Conservation (phyloP, 2,888 invertebrate genomes). For the Phytoseiulus persimilis region DNA sequence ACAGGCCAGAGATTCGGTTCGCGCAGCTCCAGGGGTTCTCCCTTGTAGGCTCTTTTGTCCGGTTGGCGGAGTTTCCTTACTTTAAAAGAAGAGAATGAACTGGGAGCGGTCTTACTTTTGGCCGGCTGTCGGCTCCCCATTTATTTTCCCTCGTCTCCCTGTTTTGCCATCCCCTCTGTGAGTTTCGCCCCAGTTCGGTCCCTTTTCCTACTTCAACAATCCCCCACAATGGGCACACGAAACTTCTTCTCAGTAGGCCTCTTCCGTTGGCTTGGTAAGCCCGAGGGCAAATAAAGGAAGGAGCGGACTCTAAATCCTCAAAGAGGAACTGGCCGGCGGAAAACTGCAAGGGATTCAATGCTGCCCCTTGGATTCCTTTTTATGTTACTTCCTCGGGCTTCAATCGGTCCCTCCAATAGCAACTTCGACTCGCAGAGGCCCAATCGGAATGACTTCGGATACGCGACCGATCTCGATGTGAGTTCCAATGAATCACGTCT, state of each 20-base stretch:
- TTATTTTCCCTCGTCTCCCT: not conserved
- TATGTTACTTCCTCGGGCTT: not conserved
- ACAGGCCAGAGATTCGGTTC: not conserved
- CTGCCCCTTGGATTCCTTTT: not conserved
- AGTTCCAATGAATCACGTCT: not conserved
- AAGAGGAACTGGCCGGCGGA: slow-evolving; percentile 22
- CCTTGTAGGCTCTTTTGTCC: not conserved
- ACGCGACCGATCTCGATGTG: not conserved
- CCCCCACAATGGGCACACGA: not conserved
- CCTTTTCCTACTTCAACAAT: not conserved
- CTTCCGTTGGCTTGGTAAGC: slow-evolving; percentile 13
- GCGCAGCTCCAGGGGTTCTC: not conserved
- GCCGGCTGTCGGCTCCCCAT: slow-evolving; percentile 17
- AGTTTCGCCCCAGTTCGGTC: not conserved
- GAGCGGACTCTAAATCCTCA: slow-evolving; percentile 37
- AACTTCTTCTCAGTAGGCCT: slow-evolving; percentile 7
- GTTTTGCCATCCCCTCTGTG: not conserved
- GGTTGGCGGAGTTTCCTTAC: not conserved
- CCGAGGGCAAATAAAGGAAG: slow-evolving; percentile 39
- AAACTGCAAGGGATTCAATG: slow-evolving; percentile 10
- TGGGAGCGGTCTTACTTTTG: not conserved
- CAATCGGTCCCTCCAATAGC: not conserved
- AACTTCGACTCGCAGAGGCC: not conserved
- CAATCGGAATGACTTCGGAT: not conserved
- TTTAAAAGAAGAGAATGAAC: not conserved